Conservation (phyloP, 2,113 vertebrate species). For the Ondatra zibethicus region DNA sequence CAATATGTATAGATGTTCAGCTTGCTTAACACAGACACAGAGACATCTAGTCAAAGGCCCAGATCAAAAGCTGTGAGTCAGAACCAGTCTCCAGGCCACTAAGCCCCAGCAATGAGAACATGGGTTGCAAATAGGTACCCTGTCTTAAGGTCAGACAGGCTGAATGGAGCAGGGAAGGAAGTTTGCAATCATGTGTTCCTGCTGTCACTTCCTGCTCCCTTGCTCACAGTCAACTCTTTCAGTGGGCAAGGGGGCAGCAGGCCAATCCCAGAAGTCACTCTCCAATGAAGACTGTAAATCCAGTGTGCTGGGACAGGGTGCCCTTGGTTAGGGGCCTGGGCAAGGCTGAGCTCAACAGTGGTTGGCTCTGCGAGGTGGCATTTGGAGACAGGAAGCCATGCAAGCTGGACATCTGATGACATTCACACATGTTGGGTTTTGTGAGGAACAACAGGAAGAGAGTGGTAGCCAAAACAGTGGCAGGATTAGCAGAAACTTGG, state of each 20-base stretch:
- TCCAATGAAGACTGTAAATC: neutral
- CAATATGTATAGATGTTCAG: neutral
- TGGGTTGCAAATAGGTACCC: neutral
- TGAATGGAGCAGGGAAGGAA: neutral
- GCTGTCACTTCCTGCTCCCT: neutral
- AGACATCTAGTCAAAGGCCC: constrained; percentile 7
- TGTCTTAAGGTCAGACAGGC: neutral
- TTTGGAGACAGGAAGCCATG: neutral
- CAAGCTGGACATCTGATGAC: neutral
- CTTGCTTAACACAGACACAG: neutral
- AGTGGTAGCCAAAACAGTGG: neutral
- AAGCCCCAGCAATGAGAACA: neutral
- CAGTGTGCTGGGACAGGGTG: neutral
- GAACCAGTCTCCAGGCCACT: neutral
- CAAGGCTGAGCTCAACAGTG: neutral
- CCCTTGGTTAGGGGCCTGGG: neutral
- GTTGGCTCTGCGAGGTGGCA: neutral
- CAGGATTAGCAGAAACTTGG: neutral
- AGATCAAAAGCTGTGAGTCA: constrained; percentile 25
- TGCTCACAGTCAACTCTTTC: neutral
- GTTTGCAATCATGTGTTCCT: neutral
- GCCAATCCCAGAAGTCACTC: neutral
- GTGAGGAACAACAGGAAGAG: neutral
- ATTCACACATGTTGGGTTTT: neutral
- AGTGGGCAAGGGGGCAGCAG: neutral